Percentiles rank a stretch among this genome's conserved stretches.
phyloP scores from a whole-genome alignment of 2,113 vertebrate genomes.

The Trogon melanurus region DNA sequence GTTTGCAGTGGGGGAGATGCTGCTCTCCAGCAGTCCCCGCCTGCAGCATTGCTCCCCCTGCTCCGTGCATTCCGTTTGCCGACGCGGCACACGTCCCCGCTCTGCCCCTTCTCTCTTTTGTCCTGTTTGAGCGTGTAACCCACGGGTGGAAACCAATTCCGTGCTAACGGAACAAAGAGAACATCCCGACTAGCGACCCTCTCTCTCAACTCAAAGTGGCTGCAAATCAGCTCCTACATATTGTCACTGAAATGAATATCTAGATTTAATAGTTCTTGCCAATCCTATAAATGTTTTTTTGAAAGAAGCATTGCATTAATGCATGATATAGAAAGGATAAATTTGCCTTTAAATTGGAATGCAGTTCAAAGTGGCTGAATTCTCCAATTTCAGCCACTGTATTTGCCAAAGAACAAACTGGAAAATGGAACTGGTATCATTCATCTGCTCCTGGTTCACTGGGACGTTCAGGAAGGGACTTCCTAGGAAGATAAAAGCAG shows the following conservation, averaged over 20 bases:
- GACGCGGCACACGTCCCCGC: background rate
- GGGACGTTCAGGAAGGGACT: slow-evolving; percentile 4
- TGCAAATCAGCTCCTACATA: slow-evolving; percentile 82
- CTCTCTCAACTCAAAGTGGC: slow-evolving; percentile 81
- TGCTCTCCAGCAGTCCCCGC: background rate
- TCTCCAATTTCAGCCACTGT: slow-evolving; percentile 79
- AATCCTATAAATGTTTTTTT: slow-evolving; percentile 70
- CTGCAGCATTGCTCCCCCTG: slow-evolving; percentile 18
- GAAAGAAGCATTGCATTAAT: slow-evolving; percentile 81
- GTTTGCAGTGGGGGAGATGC: background rate
- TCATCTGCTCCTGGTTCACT: slow-evolving; percentile 62
- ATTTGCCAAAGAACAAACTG: slow-evolving; percentile 76
- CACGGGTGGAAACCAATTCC: background rate
- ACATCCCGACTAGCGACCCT: background rate
- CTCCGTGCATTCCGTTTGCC: background rate
- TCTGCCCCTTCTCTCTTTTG: background rate
- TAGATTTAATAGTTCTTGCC: slow-evolving; percentile 74
- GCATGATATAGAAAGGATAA: slow-evolving; percentile 79
- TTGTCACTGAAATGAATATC: slow-evolving; percentile 73
- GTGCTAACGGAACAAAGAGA: background rate
- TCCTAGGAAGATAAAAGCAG: background rate
- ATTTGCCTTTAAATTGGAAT: slow-evolving; percentile 84
- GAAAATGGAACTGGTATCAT: slow-evolving; percentile 87
- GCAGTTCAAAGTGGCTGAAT: slow-evolving; percentile 80
- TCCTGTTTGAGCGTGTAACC: background rate